Base-by-base conservation (phyloP, 2,797 vertebrate species). In the Oreortyx pictus region DNA sequence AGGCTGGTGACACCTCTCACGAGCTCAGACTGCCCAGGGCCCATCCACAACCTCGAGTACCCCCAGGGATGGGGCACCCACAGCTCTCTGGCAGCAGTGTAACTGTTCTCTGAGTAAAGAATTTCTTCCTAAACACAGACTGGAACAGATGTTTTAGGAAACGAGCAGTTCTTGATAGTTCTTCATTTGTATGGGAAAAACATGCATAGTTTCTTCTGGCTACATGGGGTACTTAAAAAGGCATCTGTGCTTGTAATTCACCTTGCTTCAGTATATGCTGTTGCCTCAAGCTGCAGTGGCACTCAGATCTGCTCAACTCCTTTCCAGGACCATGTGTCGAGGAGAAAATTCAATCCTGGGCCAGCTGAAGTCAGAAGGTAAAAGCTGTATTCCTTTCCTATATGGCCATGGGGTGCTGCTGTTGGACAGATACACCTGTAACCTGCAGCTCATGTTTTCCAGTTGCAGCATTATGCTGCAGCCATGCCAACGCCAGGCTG, bases 261-360 rank as follows among this genome's bases (percentile, higher is more conserved):
- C 65, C 68, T 83, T 1, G 0, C 82, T 78, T 49, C 79, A 66
- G 70, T 65, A 67, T 43, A 4, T 39, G 72, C 61, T 8, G 1
- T 59, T 90, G n/a, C 60, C 79, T 82, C 1, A 1, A 84, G 68
- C 19, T 3, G 2, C 0, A 0, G 27, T 29, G 64, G 37, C 66
- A 87, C 87, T 96, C 72, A 96, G 2, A 1, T 60, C 74, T 93
- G 65, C 50, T 77, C 97, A 72, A 57, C 50, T 91, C 94, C 78
- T 95, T 96, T 97, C 77, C 95, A 99, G 99, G 96, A 99, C 99
- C 67, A 99, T 99, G 98, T 98, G 98, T 96, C 96, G 99, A 96
- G 99, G 99, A 94, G 99, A 99, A 25, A 97, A 98, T 95, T 99
- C 99, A n/a, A 99, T 99, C 97, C 98, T 99, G 93, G 98, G 98